A percentile compares a stretch with the other conserved stretches of the same genome.
Conservation (phyloP, 2,113 vertebrate genomes). For the Labeo rohita region DNA sequence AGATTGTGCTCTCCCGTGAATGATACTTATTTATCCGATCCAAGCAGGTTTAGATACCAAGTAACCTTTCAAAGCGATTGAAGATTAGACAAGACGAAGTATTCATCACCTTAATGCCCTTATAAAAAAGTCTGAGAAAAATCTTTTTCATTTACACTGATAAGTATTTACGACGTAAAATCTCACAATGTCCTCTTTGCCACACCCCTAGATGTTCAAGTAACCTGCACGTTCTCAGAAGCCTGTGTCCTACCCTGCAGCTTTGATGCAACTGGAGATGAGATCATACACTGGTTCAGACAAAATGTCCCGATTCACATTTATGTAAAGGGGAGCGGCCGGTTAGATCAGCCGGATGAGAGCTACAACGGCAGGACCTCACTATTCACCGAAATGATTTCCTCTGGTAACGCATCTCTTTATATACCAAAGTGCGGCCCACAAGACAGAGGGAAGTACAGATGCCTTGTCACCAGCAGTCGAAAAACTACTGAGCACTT, state of each 20-base stretch:
- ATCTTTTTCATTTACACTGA: background rate
- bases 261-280: slow-evolving; percentile 65
- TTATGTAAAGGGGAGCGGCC: slow-evolving; percentile 59
- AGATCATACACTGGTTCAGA: slow-evolving; percentile 76
- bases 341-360: slow-evolving; percentile 1
- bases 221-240: slow-evolving; percentile 71
- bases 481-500: slow-evolving; percentile 47
- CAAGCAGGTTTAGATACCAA: no score
- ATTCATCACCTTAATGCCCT: no score
- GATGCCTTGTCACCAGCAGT: slow-evolving; percentile 70
- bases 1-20: background rate
- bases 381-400: slow-evolving; percentile 59
- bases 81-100: background rate
- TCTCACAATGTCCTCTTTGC: background rate
- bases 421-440: slow-evolving; percentile 62
- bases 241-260: slow-evolving; percentile 78
- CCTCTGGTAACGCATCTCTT: slow-evolving; percentile 79
- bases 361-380: slow-evolving; percentile 59
- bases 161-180: background rate
- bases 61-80: background rate
- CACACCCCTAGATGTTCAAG: slow-evolving; percentile 64
- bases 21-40: background rate
- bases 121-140: background rate
- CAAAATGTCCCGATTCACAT: slow-evolving; percentile 67
- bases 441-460: slow-evolving; percentile 75